Evolutionary conservation across 1,140 invertebrate species (phyloP), one percentile per base, ranked within the genome.

Genomic region (Wasmannia auropunctata): DNA sequence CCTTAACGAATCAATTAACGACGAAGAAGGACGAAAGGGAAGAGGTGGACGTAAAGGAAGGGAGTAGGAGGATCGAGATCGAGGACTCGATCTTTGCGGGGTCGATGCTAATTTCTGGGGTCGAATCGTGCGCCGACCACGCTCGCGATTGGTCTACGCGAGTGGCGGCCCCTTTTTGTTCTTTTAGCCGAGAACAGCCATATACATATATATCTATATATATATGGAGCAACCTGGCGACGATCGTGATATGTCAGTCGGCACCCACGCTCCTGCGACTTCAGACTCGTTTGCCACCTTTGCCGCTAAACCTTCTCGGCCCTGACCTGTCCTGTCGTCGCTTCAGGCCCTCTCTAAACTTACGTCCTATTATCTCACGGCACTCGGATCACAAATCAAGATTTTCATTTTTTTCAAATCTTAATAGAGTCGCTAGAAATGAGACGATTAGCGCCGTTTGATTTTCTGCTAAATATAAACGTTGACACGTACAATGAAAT

Each of bases 201-300:
- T n/a, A 90, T 87, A 90, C 76, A 67, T 43, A 63, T 63, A 63
- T 65, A 43, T 63, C 2, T 67, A 67, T 46, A 67, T 67, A 67
- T 67, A 89, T 90, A 81, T 75, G 76, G 88, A 87, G 81, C 89
- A 90, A 87, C 86, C 89, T 86, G 88, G 75, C 89, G 81, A 90
- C 89, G 86, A 90, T 90, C 89, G 89, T 90, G 89, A 90, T 90
- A 90, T 90, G 89, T 87, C 89, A 90, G 74, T 86, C 87, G 37
- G 81, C 86, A 77, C 89, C 88, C 89, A 90, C 89, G 89, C 88
- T 90, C 88, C 86, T 90, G 81, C 60, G 81, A 86, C 81, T 90
- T 86, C 22, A 87, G 79, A 74, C 85, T 75, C 63, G 88, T 54
- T 81, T 87, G 81, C 88, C 88, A 90, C 89, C 81, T 90, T 90